Evolutionary conservation across 1,140 invertebrate genomes (phyloP).

Genomic region (Andrena cerasifolii): DNA sequence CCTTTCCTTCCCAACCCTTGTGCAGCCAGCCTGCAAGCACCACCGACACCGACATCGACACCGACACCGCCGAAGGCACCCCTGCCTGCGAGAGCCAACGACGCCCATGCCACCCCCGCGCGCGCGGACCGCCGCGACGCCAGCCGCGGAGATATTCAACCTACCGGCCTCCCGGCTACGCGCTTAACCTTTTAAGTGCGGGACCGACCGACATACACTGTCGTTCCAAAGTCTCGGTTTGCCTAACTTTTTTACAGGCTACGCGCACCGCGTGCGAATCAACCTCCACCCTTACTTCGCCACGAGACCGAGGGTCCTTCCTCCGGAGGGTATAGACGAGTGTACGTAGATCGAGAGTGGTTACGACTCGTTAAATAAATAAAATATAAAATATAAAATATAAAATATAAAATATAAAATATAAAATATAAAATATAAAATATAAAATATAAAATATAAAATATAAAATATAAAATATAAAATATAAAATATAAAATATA

Average conservation of each 20-base stretch:
- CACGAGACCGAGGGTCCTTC: too few species aligned
- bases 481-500: too few species aligned
- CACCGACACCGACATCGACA: constrained; percentile 34
- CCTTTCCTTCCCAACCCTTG: constrained; percentile 37
- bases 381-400: too few species aligned
- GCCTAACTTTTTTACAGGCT: too few species aligned
- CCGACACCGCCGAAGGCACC: constrained; percentile 24
- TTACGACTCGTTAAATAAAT: too few species aligned
- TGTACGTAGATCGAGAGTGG: too few species aligned
- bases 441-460: too few species aligned
- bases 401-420: too few species aligned
- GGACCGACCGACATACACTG: constrained; percentile 29
- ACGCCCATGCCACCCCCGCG: constrained; percentile 6
- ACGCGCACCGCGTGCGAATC: background rate
- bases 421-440: too few species aligned
- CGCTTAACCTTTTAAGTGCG: constrained; percentile 58
- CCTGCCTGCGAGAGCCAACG: background rate
- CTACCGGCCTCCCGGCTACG: constrained; percentile 56
- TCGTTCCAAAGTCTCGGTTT: background rate
- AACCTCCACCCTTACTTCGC: too few species aligned
- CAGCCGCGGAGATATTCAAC: constrained; percentile 64
- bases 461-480: too few species aligned
- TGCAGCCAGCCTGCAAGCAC: constrained; percentile 40
- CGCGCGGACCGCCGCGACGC: constrained; percentile 22
- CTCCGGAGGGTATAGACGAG: too few species aligned